A percentile compares a stretch with the other conserved stretches of the same genome.
phyloP scores from a whole-genome alignment of 2,113 vertebrate species.

The Anser cygnoides region DNA sequence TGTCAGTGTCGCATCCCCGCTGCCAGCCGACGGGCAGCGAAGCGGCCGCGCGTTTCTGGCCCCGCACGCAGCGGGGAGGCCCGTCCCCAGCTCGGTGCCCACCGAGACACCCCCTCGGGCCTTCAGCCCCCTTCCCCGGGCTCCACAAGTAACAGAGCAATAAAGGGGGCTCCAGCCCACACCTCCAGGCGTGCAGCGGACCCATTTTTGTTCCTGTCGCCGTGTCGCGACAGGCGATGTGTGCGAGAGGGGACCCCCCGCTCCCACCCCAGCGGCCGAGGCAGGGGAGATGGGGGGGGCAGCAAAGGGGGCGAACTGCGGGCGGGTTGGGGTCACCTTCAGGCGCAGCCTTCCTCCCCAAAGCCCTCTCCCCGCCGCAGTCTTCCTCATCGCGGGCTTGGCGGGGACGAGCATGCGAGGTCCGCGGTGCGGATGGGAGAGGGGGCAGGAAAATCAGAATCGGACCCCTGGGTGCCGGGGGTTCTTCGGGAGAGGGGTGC shows the following conservation, averaged over 20 bases:
- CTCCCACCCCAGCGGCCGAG: too few relatives aligned
- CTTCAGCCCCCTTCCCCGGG: too few relatives aligned
- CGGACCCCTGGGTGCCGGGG: not conserved
- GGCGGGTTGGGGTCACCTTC: not conserved
- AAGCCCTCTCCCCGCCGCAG: not conserved
- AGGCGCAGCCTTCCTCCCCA: not conserved
- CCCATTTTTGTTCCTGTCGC: not conserved
- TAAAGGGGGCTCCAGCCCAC: too few relatives aligned
- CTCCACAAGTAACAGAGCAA: too few relatives aligned
- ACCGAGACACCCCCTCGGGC: too few relatives aligned
- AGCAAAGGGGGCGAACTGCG: not conserved
- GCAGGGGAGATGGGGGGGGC: not conserved
- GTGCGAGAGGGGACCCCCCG: rapidly evolving
- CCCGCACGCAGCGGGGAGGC: rapidly evolving
- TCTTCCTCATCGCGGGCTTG: conserved; percentile 4
- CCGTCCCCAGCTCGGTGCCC: not conserved
- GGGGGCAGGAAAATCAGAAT: not conserved
- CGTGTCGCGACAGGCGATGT: not conserved
- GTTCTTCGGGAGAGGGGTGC: not conserved
- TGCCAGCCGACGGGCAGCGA: conserved; percentile 74
- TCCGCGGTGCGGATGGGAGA: not conserved
- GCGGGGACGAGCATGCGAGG: not conserved
- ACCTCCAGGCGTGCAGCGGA: not conserved
- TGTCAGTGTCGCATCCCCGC: conserved; percentile 78
- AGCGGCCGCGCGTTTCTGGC: not conserved